Base-by-base conservation (phyloP, 64 coral and sea anemone species). In the Exaiptasia diaphana region DNA sequence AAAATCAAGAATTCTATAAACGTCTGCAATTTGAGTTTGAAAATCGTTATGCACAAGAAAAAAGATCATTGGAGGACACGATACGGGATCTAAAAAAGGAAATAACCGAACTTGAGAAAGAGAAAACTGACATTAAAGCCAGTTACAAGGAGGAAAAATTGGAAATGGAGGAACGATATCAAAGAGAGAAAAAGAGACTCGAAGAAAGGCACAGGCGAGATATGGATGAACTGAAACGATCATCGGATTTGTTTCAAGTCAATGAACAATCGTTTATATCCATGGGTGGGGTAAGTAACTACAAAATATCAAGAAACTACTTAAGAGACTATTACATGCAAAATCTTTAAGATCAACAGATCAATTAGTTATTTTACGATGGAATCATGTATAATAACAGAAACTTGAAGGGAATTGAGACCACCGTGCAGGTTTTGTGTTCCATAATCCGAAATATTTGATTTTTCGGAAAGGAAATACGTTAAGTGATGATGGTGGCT, bases 61-160 rank as follows among this genome's bases (percentile, higher is more conserved):
- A 25, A 33, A 24, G n/a, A 70, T 23, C 56, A 36, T 29, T 88
- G 52, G 75, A 88, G 28, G 32, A 59, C 11, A 88, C 38, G 17
- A 26, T 88, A 14, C 14, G 23, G 42, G 41, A 79, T 35, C 39
- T 88, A 5, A 35, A 70, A 20, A 46, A 41, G 13, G 75, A 88
- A 32, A 55, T 88, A 13, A 41, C 80, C 14, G 25, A 45, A n/a
- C 68, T 88, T n/a, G 72, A 60, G 38, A 71, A 71, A 37, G 76
- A 88, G 76, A 88, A 81, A 69, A 23, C 5, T 3, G 86, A 88
- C 25, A 72, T 81, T 12, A 88, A 81, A 46, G 39, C 49, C 7
- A 58, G 50, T n/a, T 88, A 81, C 42, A 80, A 53, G 32, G 55
- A 81, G 43, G 76, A 88, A 35, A 88, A 60, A 55, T 5, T 50